phyloP scores from a whole-genome alignment of 2,797 vertebrate genomes.

The Phoeniculus purpureus region DNA sequence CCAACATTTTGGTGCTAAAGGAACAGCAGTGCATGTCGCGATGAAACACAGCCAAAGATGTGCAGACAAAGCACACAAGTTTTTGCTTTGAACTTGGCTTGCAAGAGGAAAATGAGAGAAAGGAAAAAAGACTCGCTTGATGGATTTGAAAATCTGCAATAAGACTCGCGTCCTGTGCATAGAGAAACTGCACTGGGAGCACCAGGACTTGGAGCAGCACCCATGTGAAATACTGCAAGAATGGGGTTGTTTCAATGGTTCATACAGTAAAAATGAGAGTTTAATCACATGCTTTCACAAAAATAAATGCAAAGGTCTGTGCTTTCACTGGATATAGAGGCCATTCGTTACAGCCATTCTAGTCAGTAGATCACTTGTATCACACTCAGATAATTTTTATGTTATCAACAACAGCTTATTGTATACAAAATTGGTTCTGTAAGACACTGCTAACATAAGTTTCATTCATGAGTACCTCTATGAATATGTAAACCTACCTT shows the following conservation, averaged over 20 bases:
- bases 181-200: conserved; percentile 9
- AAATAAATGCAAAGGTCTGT: background rate
- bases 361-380: background rate
- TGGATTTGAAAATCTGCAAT: conserved; percentile 68
- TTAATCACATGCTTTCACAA: background rate
- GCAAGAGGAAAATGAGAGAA: conserved; percentile 54
- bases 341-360: background rate
- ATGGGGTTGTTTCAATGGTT: background rate
- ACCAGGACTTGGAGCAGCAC: background rate
- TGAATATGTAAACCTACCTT: background rate
- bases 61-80: conserved; percentile 86
- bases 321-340: background rate
- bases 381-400: background rate
- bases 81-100: conserved; percentile 81
- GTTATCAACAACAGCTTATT: background rate
- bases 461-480: background rate
- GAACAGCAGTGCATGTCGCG: conserved; percentile 89
- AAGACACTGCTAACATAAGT: conserved; percentile 3
- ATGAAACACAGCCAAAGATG: conserved; percentile 86
- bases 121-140: conserved; percentile 51
- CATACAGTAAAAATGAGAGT: background rate
- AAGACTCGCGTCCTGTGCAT: background rate
- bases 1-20: conserved; percentile 87
- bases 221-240: background rate
- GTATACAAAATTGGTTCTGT: conserved; percentile 3